Conservation (phyloP, 2,113 vertebrate species). For the Python bivittatus region DNA sequence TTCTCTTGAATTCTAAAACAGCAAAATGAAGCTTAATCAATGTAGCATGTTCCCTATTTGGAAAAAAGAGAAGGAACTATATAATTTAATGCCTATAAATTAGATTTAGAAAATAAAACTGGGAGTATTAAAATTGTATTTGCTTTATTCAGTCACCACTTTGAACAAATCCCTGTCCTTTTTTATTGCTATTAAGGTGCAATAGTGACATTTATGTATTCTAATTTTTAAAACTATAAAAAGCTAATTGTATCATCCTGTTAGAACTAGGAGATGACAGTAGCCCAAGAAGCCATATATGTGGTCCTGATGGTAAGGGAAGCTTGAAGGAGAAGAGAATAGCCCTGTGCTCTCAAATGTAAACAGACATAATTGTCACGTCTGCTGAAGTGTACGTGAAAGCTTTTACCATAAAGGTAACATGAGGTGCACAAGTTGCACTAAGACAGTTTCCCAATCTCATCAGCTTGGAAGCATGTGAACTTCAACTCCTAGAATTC, state of each 20-base stretch:
- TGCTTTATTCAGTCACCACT: conserved; percentile 30
- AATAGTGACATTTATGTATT: conserved; percentile 53
- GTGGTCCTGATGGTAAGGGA: neutral
- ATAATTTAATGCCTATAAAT: conserved; percentile 37
- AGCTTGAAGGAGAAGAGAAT: neutral
- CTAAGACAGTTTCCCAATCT: neutral
- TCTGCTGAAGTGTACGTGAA: neutral
- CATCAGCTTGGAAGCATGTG: neutral
- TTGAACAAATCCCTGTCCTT: conserved; percentile 15
- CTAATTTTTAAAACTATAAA: conserved; percentile 32
- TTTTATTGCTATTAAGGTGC: conserved; percentile 33
- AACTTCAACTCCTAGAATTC: neutral
- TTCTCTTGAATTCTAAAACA: conserved; percentile 43
- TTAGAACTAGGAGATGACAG: neutral
- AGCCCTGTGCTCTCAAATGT: neutral
- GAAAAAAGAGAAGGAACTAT: conserved; percentile 11
- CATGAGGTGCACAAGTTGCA: neutral
- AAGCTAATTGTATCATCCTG: conserved; percentile 27
- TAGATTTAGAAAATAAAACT: conserved; percentile 44
- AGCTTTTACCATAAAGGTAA: neutral
- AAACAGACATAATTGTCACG: neutral
- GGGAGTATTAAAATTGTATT: conserved; percentile 34
- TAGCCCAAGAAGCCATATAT: neutral
- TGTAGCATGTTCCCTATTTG: neutral
- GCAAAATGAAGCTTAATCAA: conserved; percentile 7